Conservation (phyloP, 2,113 vertebrate species). For the Motacilla tschutschensis region DNA sequence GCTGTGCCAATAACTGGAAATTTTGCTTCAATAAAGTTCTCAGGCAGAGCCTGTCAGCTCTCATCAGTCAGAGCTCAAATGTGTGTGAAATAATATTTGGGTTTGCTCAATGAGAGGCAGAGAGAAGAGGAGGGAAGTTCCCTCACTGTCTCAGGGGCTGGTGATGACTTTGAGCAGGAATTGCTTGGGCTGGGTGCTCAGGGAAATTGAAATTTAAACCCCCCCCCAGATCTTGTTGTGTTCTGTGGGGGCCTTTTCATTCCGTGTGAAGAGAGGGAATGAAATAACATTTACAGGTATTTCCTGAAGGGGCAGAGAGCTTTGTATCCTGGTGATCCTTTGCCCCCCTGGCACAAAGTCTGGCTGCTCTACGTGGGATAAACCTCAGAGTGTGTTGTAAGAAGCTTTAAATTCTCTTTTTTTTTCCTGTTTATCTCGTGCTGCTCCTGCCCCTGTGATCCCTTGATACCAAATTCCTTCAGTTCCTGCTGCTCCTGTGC, state of each 20-base stretch:
- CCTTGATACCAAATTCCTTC: background rate
- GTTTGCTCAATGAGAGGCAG: background rate
- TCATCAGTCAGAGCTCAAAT: background rate
- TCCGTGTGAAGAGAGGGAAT: background rate
- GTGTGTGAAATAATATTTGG: background rate
- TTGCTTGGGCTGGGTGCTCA: background rate
- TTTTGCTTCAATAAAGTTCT: background rate
- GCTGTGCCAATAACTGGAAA: background rate
- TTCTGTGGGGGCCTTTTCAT: background rate
- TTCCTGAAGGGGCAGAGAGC: background rate
- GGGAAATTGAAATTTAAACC: background rate
- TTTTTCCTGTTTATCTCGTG: background rate
- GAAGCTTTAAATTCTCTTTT: background rate
- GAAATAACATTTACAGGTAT: background rate
- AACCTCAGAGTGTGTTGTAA: background rate
- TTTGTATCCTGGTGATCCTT: background rate
- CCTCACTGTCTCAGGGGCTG: background rate
- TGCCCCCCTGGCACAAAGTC: background rate
- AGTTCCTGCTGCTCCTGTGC: background rate
- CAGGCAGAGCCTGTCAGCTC: background rate
- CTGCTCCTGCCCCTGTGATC: background rate
- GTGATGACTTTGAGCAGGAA: background rate
- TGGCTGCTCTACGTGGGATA: background rate
- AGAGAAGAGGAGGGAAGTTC: background rate
- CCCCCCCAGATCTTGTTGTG: background rate